A percentile compares a stretch with the other conserved stretches of the same genome.
Conservation (phyloP, 2,888 invertebrate species). For the Cantharis rufa region DNA sequence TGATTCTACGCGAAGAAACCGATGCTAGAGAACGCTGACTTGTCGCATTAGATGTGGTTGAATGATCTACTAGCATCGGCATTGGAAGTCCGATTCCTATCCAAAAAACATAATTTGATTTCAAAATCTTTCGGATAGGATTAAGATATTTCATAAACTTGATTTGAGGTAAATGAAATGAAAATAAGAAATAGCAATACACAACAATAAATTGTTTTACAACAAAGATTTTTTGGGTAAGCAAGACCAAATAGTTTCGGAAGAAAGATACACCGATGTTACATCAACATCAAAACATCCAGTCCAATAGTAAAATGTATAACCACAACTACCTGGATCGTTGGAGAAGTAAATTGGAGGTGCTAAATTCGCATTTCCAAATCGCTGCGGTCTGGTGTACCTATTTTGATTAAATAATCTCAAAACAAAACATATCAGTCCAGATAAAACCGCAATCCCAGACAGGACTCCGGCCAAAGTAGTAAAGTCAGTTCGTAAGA, state of each 20-base stretch:
- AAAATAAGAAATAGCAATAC: background rate
- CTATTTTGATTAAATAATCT: constrained; percentile 77
- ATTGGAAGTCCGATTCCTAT: constrained; percentile 45
- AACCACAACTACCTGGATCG: constrained; percentile 70
- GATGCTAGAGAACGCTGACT: constrained; percentile 59
- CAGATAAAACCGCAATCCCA: constrained; percentile 84
- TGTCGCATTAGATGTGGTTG: constrained; percentile 54
- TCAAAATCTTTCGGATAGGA: background rate
- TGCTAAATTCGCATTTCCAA: constrained; percentile 81
- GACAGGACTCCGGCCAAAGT: constrained; percentile 84
- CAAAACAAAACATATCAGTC: constrained; percentile 85
- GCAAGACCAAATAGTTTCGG: constrained; percentile 4
- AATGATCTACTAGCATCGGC: constrained; percentile 59
- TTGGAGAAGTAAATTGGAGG: constrained; percentile 85
- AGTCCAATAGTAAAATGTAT: background rate
- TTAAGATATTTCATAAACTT: background rate
- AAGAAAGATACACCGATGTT: constrained; percentile 19
- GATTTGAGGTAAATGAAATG: background rate
- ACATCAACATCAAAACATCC: constrained; percentile 21
- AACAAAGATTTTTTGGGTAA: background rate
- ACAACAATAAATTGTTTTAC: background rate
- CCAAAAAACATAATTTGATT: constrained; percentile 19
- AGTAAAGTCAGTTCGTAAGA: constrained; percentile 81
- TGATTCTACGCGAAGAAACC: constrained; percentile 59
- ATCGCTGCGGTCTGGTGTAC: constrained; percentile 68